Evolutionary conservation across 2,113 vertebrate genomes (phyloP).

Genomic region (Eira barbara): DNA sequence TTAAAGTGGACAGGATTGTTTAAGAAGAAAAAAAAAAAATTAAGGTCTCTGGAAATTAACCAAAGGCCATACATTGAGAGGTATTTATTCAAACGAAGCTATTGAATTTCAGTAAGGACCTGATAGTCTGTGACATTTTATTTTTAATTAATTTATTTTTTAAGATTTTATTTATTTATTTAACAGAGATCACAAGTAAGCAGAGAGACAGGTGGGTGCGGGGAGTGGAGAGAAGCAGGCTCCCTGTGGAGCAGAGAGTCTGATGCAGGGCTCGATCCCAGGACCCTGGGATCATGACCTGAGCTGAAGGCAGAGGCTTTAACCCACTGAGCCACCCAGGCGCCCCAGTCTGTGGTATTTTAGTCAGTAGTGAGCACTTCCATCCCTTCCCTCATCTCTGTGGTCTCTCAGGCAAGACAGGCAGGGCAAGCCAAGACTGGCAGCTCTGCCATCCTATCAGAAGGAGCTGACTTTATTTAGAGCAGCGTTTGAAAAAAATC

Average conservation of each 20-base stretch:
- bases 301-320: not conserved
- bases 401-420: not conserved
- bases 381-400: not conserved
- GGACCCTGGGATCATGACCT: not conserved
- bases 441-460: not conserved
- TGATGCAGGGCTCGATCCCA: no score
- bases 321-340: no score
- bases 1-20: not conserved
- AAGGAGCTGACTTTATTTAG: not conserved
- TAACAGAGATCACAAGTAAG: no score
- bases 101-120: conserved; percentile 18
- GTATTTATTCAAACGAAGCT: conserved; percentile 15
- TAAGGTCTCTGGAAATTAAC: not conserved
- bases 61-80: not conserved
- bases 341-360: not conserved
- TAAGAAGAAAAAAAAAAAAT: not conserved
- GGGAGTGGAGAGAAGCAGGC: no score
- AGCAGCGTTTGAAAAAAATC: not conserved
- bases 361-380: not conserved
- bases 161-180: no score
- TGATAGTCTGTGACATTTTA: not conserved
- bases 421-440: not conserved
- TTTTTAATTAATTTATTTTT: no score
- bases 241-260: no score
- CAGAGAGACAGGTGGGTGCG: no score